phyloP scores from a whole-genome alignment of 1,140 invertebrate species.

The Muscidifurax raptorellus region DNA sequence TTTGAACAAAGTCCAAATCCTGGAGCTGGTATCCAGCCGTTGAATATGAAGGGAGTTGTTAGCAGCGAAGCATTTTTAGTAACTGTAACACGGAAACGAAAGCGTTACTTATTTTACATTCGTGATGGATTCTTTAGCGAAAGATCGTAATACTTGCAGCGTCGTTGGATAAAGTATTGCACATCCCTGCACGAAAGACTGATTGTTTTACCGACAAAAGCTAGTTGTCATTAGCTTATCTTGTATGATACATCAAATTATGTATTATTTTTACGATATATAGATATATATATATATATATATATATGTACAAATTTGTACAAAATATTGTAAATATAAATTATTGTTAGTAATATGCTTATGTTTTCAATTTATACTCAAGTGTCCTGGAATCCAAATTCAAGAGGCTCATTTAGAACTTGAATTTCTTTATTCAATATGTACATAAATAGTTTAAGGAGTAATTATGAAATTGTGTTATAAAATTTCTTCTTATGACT shows the following conservation, averaged over 20 bases:
- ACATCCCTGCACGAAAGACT: slow-evolving; percentile 52
- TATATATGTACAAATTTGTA: slow-evolving; percentile 28
- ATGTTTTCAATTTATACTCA: not conserved
- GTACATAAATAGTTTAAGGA: slow-evolving; percentile 40
- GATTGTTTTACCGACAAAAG: slow-evolving; percentile 53
- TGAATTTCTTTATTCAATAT: slow-evolving; percentile 33
- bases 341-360: slow-evolving; percentile 34
- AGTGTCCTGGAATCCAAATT: not conserved
- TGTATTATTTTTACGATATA: slow-evolving; percentile 42
- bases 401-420: not conserved
- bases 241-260: slow-evolving; percentile 36
- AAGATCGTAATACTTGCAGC: slow-evolving; percentile 25
- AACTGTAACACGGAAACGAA: not conserved
- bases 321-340: slow-evolving; percentile 48
- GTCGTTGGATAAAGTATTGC: slow-evolving; percentile 38
- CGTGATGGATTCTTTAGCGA: not conserved
- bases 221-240: slow-evolving; percentile 16
- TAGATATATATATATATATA: slow-evolving; percentile 20
- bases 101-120: slow-evolving; percentile 19
- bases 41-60: not conserved
- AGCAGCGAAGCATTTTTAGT: slow-evolving; percentile 13
- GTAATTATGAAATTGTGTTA: slow-evolving; percentile 33
- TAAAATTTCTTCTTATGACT: slow-evolving; percentile 35
- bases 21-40: slow-evolving; percentile 49
- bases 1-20: not conserved